Conservation (phyloP, 2,113 vertebrate species). For the Hippocampus zosterae region DNA sequence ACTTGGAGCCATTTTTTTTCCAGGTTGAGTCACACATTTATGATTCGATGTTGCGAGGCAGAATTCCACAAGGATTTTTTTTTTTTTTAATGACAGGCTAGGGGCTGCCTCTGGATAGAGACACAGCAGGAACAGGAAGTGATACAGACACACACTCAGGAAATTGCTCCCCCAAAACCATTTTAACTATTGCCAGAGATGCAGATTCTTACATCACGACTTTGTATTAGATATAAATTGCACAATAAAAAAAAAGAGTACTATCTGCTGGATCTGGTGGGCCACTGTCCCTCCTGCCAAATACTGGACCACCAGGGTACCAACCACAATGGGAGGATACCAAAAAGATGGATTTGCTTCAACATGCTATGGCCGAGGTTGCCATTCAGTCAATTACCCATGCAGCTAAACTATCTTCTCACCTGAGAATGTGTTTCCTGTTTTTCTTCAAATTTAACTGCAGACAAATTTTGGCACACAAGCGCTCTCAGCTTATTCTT, state of each 20-base stretch:
- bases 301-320: background rate
- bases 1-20: background rate
- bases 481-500: background rate
- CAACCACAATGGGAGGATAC: background rate
- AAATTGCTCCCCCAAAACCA: background rate
- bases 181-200: background rate
- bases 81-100: background rate
- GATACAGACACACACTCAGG: conserved; percentile 1
- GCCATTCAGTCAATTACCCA: background rate
- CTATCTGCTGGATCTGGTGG: background rate
- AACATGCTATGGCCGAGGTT: background rate
- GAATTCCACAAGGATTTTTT: background rate
- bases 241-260: background rate
- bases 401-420: background rate
- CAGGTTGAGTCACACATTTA: background rate
- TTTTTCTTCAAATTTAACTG: background rate
- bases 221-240: background rate
- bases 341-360: background rate
- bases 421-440: background rate
- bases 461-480: background rate
- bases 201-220: background rate
- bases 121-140: background rate
- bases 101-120: background rate
- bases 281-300: background rate
- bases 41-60: background rate